Percentiles rank a stretch among this genome's conserved stretches.
Evolutionary conservation across 2,113 vertebrate species (phyloP).

Genomic region (Vulpes vulpes): DNA sequence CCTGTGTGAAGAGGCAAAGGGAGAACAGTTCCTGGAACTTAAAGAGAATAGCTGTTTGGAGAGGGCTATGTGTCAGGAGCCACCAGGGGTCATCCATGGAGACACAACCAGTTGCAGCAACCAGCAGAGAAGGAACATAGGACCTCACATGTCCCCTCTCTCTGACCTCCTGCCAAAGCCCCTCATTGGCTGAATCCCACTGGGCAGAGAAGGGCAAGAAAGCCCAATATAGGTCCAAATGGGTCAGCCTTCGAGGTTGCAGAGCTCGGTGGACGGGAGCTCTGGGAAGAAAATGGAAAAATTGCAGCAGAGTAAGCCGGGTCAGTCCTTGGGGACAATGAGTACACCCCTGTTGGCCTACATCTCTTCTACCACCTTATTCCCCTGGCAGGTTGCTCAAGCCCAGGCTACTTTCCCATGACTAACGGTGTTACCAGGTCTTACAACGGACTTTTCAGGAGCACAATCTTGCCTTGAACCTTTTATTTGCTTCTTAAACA

Average conservation of each 20-base stretch:
- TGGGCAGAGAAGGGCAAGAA: background rate
- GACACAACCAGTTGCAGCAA: background rate
- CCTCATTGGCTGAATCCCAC: background rate
- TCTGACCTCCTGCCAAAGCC: background rate
- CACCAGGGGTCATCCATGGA: background rate
- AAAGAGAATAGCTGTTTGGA: background rate
- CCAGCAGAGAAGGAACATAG: too few relatives aligned
- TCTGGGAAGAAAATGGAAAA: background rate
- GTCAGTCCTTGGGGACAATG: background rate
- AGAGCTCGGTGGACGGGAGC: background rate
- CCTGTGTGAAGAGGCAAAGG: background rate
- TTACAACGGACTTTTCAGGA: background rate
- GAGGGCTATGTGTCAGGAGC: background rate
- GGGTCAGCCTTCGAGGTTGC: background rate
- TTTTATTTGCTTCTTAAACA: background rate
- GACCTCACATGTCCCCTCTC: background rate
- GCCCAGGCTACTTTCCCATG: background rate
- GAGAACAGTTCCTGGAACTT: background rate
- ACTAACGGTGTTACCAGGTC: background rate
- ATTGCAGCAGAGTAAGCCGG: background rate
- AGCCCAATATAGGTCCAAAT: background rate
- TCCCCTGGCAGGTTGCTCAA: background rate
- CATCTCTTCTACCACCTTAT: background rate
- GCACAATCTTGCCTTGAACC: background rate
- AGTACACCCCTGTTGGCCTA: fast-evolving